A percentile compares a stretch with the other conserved stretches of the same genome.
Conservation (phyloP, 1,140 invertebrate species). For the Riptortus pedestris region DNA sequence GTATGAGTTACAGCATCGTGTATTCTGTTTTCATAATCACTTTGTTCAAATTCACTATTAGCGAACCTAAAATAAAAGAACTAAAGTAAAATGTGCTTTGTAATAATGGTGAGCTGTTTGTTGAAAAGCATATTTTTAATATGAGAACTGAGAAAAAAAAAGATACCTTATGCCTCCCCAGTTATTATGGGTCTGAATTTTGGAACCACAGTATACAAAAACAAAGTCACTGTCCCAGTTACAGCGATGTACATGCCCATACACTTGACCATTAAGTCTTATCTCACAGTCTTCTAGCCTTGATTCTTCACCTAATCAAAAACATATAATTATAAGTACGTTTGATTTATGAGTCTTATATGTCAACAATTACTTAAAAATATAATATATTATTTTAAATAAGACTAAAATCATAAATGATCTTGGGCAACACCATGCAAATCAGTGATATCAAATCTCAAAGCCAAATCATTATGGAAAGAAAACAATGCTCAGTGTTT, state of each 20-base stretch:
- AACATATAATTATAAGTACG: conserved; percentile 6
- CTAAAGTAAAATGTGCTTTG: neutral
- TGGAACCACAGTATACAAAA: conserved; percentile 81
- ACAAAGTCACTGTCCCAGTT: conserved; percentile 83
- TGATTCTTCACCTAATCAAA: conserved; percentile 65
- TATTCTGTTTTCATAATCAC: conserved; percentile 66
- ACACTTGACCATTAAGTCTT: conserved; percentile 77
- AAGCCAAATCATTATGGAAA: too few species aligned
- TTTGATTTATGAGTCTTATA: neutral
- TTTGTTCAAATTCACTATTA: conserved; percentile 77
- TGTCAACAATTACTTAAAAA: neutral
- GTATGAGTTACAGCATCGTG: conserved; percentile 69
- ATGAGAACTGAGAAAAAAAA: too few species aligned
- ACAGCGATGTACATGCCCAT: conserved; percentile 72
- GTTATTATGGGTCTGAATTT: conserved; percentile 52
- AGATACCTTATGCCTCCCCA: conserved; percentile 88
- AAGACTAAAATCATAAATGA: neutral
- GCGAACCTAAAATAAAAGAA: conserved; percentile 54
- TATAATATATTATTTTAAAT: neutral
- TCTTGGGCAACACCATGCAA: too few species aligned
- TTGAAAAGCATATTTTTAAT: too few species aligned
- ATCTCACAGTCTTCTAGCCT: conserved; percentile 78
- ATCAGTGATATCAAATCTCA: too few species aligned
- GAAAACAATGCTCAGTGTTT: too few species aligned
- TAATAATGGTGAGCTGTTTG: too few species aligned